A percentile compares a stretch with the other conserved stretches of the same genome.
Evolutionary conservation across 2,888 invertebrate species (phyloP).

Genomic region (Eilema sororculum): DNA sequence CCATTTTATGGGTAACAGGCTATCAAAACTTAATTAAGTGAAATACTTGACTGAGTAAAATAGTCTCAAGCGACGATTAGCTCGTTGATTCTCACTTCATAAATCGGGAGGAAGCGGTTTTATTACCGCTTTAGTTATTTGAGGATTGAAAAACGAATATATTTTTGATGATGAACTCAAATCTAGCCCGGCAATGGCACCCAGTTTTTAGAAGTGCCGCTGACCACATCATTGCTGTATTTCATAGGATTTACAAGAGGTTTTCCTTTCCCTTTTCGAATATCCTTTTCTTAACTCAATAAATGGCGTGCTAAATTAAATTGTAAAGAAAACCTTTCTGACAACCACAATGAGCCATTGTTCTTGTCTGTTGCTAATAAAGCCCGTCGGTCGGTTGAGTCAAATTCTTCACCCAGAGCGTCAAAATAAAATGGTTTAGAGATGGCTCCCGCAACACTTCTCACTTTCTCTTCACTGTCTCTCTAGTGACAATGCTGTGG

Average conservation of each 20-base stretch:
- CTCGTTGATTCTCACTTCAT: slow-evolving; percentile 10
- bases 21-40: slow-evolving; percentile 23
- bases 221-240: no score
- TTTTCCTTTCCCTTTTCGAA: neutral
- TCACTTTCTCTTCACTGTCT: no score
- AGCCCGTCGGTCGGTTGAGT: no score
- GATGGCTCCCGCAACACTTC: no score
- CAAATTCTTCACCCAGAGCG: neutral
- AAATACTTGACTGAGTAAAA: slow-evolving; percentile 18
- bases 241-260: no score
- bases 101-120: neutral
- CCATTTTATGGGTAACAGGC: slow-evolving; percentile 11
- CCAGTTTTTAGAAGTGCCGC: neutral
- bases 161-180: neutral
- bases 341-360: no score
- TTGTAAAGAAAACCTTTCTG: no score
- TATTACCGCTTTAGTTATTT: slow-evolving; percentile 3
- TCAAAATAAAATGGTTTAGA: neutral
- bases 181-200: neutral
- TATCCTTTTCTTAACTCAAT: no score
- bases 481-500: no score
- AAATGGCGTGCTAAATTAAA: no score
- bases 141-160: neutral
- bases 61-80: slow-evolving; percentile 14
- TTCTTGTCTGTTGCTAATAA: no score